Evolutionary conservation across 1,140 invertebrate genomes (phyloP).

Genomic region (Drosophila tsacasi): DNA sequence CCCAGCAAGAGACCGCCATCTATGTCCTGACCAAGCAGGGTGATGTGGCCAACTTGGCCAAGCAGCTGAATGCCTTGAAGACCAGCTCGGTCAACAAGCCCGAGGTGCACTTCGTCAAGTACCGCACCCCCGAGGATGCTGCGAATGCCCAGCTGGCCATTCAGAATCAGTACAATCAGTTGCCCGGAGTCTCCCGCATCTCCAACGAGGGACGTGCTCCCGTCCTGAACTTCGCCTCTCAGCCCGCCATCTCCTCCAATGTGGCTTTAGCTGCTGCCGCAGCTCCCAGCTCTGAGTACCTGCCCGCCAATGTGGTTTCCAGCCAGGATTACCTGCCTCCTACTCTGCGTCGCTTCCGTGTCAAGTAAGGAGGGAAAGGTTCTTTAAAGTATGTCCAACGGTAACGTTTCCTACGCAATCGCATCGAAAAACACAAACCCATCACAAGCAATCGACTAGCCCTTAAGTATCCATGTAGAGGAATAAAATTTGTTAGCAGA

Average conservation of each 20-base stretch:
- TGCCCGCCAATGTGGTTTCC: conserved; percentile 63
- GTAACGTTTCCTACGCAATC: conserved; percentile 66
- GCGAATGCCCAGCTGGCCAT: conserved; percentile 71
- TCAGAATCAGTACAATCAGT: conserved; percentile 73
- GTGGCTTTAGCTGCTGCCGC: not conserved
- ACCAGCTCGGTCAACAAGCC: conserved; percentile 65
- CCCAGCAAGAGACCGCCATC: conserved; percentile 88
- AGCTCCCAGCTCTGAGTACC: conserved; percentile 48
- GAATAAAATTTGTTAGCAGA: conserved; percentile 68
- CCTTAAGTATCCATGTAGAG: conserved; percentile 55
- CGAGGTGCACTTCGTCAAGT: conserved; percentile 77
- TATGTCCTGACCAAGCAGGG: conserved; percentile 92
- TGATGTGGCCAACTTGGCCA: conserved; percentile 66
- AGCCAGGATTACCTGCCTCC: conserved; percentile 71
- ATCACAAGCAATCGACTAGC: conserved; percentile 51
- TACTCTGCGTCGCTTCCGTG: conserved; percentile 68
- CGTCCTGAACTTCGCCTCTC: conserved; percentile 71
- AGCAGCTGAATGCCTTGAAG: conserved; percentile 69
- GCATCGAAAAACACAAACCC: conserved; percentile 31
- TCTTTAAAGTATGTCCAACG: conserved; percentile 6
- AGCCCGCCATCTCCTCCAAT: conserved; percentile 8
- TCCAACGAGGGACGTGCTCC: conserved; percentile 76
- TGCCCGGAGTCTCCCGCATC: conserved; percentile 66
- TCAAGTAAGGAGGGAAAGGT: conserved; percentile 50
- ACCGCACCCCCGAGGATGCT: conserved; percentile 73